Conservation (phyloP, 2,797 vertebrate species). For the Strix occidentalis region DNA sequence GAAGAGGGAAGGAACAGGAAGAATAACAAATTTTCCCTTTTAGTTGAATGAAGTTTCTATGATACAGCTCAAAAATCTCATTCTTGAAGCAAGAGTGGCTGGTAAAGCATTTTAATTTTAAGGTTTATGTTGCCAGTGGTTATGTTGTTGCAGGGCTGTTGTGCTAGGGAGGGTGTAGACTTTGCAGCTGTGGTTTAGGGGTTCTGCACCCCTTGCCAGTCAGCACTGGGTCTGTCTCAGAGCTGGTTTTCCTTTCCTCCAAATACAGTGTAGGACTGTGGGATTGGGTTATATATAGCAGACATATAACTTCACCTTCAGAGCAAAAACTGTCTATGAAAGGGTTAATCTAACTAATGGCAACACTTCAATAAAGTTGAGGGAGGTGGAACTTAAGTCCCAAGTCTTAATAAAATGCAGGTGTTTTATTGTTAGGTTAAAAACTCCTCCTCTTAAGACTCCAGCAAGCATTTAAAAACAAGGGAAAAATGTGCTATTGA, state of each 20-base stretch:
- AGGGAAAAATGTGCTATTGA: conserved; percentile 45
- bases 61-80: background rate
- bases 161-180: background rate
- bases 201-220: background rate
- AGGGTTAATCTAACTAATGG: conserved; percentile 63
- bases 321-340: conserved; percentile 45
- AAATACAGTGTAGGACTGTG: background rate
- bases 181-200: background rate
- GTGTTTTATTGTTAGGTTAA: conserved; percentile 71
- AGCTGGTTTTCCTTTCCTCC: background rate
- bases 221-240: background rate
- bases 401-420: conserved; percentile 78
- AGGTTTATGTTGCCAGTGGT: background rate
- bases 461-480: conserved; percentile 53
- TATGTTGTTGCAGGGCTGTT: background rate
- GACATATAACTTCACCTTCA: background rate
- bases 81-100: background rate
- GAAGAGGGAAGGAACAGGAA: background rate
- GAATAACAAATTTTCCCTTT: background rate
- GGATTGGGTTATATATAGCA: background rate
- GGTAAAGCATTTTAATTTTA: background rate
- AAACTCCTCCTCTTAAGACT: background rate
- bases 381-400: conserved; percentile 37
- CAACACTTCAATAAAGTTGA: conserved; percentile 49
- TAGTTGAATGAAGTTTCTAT: background rate